Percentiles rank a stretch among this genome's conserved stretches.
phyloP scores from a whole-genome alignment of 2,113 vertebrate species.

The Raja brachyura region DNA sequence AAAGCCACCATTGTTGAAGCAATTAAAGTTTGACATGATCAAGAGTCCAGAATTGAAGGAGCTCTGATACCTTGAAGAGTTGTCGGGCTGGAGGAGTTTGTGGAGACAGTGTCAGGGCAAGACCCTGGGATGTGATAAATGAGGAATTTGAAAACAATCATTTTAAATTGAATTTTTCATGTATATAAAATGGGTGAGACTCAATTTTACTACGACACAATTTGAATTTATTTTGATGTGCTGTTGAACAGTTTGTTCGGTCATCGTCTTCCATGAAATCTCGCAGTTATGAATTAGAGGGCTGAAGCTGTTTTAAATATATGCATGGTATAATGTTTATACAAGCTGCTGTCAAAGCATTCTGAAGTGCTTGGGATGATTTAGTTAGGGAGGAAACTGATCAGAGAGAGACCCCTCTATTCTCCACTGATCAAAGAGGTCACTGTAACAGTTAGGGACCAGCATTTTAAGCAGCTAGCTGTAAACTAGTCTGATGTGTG shows the following conservation, averaged over 20 bases:
- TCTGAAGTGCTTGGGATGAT: constrained; percentile 50
- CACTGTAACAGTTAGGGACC: constrained; percentile 44
- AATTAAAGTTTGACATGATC: too few relatives aligned
- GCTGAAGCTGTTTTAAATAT: neutral
- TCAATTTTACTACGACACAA: neutral
- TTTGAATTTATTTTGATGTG: neutral
- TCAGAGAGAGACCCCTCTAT: constrained; percentile 51
- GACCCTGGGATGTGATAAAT: too few relatives aligned
- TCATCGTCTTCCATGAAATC: neutral
- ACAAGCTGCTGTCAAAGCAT: neutral
- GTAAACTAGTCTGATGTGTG: constrained; percentile 42
- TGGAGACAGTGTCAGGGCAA: too few relatives aligned
- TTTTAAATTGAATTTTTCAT: neutral
- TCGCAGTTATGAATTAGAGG: neutral
- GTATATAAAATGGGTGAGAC: neutral
- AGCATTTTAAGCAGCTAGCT: constrained; percentile 49
- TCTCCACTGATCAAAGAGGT: constrained; percentile 50
- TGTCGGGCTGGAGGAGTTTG: too few relatives aligned
- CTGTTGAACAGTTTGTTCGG: neutral
- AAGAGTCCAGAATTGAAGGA: too few relatives aligned
- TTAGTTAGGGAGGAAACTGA: constrained; percentile 51
- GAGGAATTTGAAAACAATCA: too few relatives aligned
- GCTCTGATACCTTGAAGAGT: too few relatives aligned
- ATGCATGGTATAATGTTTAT: neutral
- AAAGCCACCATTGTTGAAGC: too few relatives aligned